Evolutionary conservation across 1,140 invertebrate species (phyloP).

Genomic region (Brachionus paranguensis): DNA sequence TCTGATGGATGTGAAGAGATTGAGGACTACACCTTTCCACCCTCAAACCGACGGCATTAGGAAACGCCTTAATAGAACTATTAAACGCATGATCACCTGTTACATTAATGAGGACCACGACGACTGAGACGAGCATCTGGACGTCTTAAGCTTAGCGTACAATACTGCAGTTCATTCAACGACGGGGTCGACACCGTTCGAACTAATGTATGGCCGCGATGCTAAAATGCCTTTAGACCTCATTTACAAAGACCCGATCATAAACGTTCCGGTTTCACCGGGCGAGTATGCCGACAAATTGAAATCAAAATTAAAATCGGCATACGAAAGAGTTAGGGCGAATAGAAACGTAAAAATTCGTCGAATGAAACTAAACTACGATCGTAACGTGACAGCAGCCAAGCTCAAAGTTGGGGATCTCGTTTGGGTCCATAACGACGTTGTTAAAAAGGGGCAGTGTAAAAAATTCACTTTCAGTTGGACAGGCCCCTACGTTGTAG

Average conservation of each 20-base stretch:
- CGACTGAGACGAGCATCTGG: neutral
- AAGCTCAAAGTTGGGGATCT: neutral
- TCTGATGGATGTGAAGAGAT: constrained; percentile 41
- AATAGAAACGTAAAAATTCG: neutral
- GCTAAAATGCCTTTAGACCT: constrained; percentile 9
- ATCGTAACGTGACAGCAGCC: neutral
- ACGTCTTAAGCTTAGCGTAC: neutral
- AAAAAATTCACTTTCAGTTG: too few relatives aligned
- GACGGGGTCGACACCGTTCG: neutral
- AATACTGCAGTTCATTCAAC: neutral
- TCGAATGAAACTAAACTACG: neutral
- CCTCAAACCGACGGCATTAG: constrained; percentile 43
- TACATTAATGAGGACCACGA: neutral
- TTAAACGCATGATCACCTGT: neutral
- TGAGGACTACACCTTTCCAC: constrained; percentile 42
- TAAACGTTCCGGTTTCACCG: neutral
- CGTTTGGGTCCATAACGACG: neutral
- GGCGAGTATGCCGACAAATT: neutral
- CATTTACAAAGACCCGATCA: neutral
- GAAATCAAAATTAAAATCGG: neutral
- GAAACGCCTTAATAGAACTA: neutral
- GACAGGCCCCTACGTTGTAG: too few relatives aligned
- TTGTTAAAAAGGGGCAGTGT: too few relatives aligned
- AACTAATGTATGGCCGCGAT: neutral
- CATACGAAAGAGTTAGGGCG: neutral